phyloP scores from a whole-genome alignment of 2,888 invertebrate species.

The Hetaerina titia region DNA sequence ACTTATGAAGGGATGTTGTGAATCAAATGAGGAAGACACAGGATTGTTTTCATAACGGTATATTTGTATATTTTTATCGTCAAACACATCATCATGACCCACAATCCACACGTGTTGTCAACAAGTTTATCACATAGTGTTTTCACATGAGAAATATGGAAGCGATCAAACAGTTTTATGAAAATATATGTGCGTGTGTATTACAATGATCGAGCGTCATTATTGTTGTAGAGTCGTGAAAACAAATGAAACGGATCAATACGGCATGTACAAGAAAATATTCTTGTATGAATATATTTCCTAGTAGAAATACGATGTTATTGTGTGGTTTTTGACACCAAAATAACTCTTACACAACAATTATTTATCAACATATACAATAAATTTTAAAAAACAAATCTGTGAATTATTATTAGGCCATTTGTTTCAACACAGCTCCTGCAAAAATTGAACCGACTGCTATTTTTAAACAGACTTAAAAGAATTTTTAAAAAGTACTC shows the following conservation, averaged over 20 bases:
- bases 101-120: slow-evolving; percentile 32
- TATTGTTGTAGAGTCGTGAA: neutral
- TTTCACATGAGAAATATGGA: slow-evolving; percentile 51
- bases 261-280: neutral
- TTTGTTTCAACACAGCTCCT: neutral
- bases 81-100: slow-evolving; percentile 17
- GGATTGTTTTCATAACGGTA: neutral
- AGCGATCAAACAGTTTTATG: slow-evolving; percentile 59
- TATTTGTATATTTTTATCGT: slow-evolving; percentile 36
- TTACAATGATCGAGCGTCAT: slow-evolving; percentile 6
- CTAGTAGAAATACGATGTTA: neutral
- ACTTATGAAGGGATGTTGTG: too few relatives aligned
- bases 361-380: too few relatives aligned
- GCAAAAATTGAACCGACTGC: neutral
- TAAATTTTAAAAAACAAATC: neutral
- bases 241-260: neutral
- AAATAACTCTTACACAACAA: neutral
- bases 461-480: neutral
- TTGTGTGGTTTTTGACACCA: neutral
- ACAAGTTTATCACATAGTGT: slow-evolving; percentile 43
- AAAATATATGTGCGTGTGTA: slow-evolving; percentile 47
- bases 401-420: neutral
- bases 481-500: neutral
- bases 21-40: neutral
- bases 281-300: too few relatives aligned